Evolutionary conservation across 1,140 invertebrate species (phyloP).

Genomic region (Lucilia sericata): DNA sequence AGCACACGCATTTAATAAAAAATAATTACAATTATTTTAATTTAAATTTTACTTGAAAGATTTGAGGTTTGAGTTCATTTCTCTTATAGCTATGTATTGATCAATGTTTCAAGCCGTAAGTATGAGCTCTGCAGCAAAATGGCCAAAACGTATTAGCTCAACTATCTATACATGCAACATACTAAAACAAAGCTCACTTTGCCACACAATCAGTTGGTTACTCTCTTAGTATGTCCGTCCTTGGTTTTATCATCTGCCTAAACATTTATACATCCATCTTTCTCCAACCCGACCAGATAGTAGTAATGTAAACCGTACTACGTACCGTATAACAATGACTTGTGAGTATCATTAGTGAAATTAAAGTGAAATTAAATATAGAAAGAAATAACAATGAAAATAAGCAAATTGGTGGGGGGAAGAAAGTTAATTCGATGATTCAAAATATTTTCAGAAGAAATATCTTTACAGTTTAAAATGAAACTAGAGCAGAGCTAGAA

Average conservation of each 20-base stretch:
- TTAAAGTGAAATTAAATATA: slow-evolving; percentile 24
- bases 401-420: not conserved
- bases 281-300: not conserved
- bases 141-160: too few relatives aligned
- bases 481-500: too few relatives aligned
- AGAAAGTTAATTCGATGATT: not conserved
- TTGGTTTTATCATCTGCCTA: too few relatives aligned
- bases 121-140: too few relatives aligned
- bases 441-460: too few relatives aligned
- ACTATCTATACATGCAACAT: too few relatives aligned
- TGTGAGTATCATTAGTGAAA: slow-evolving; percentile 20
- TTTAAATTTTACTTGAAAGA: slow-evolving; percentile 4
- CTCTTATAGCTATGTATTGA: not conserved
- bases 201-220: not conserved
- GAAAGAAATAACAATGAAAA: not conserved
- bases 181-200: too few relatives aligned
- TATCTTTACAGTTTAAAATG: too few relatives aligned
- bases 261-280: not conserved
- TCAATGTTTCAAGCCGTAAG: not conserved
- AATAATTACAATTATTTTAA: slow-evolving; percentile 13
- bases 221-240: not conserved
- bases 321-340: not conserved
- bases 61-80: slow-evolving; percentile 2
- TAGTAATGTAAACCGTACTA: not conserved
- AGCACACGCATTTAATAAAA: not conserved